These are phyloP conservation scores for Idris sp. DNA, from an alignment of 1,140 invertebrate species.

Conservation along the genomic window DNA sequence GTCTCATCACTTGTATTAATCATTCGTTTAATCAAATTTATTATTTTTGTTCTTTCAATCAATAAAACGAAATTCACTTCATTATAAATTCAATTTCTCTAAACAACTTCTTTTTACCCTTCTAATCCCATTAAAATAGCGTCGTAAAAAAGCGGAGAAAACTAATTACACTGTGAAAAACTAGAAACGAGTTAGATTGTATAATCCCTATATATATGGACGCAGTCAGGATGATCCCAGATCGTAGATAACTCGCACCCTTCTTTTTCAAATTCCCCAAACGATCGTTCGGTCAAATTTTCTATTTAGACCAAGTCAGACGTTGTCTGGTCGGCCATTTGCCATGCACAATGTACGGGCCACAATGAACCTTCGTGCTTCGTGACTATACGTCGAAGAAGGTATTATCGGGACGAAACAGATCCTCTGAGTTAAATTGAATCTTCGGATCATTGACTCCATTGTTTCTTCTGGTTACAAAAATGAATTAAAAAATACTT, in stretches of 20 bases:
- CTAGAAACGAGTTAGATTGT: slow-evolving; percentile 19
- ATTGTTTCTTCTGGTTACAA: slow-evolving; percentile 29
- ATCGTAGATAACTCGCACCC: slow-evolving; percentile 52
- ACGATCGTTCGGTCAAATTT: slow-evolving; percentile 52
- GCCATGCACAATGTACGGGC: slow-evolving; percentile 20
- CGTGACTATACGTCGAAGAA: slow-evolving; percentile 29
- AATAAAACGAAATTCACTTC: no score
- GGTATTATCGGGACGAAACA: slow-evolving; percentile 23
- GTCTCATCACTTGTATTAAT: no score
- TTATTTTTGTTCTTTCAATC: no score
- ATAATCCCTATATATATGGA: slow-evolving; percentile 10
- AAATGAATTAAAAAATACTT: no score
- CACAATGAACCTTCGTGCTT: slow-evolving; percentile 19
- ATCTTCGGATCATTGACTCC: slow-evolving; percentile 36
- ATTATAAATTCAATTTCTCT: no score
- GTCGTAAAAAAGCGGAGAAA: no score
- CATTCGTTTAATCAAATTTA: no score
- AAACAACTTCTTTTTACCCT: no score
- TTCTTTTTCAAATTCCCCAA: slow-evolving; percentile 41
- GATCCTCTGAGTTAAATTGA: slow-evolving; percentile 15
- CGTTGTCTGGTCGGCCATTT: slow-evolving; percentile 37
- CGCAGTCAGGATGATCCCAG: slow-evolving; percentile 12
- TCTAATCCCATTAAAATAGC: no score
- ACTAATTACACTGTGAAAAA: no score
- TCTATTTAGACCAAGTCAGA: slow-evolving; percentile 39